Base-by-base conservation (phyloP, 2,888 invertebrate genomes). In the Sycophila texana region DNA sequence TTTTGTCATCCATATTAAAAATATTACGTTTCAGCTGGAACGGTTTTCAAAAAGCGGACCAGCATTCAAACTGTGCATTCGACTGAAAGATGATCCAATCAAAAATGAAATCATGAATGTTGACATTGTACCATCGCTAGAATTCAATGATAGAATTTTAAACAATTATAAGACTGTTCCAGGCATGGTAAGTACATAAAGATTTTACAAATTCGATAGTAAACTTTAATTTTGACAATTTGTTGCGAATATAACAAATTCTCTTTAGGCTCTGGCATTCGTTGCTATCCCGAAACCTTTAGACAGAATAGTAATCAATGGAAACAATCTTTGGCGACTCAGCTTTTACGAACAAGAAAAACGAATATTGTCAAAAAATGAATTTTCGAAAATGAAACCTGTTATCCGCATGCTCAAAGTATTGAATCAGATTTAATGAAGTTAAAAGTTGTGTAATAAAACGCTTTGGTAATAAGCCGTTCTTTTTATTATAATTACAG, bases 291-390 rank as follows among this genome's bases (percentile, higher is more conserved):
- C 92, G 93, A 0, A 92, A 93, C 84, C 86, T 85, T 0, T 12
- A 47, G 18, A 70, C 7, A 39, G 7, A 39, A 7, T 39, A 49
- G 51, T 91, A 82, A 84, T 55, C 3, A 58, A 82, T 80, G 63
- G 86, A 86, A 84, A 85, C 12, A 85, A 90, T 0, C 91, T 91
- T 83, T 93, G 93, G 93, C 89, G 93, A n/a, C 89, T 92, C 39
- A 92, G 92, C 7, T 93, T 93, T 86, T 93, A 92, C 83, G 91
- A 92, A 67, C 92, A 92, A 83, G 93, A 93, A 86, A 90, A 91
- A 30, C 91, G 91, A 58, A 85, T 93, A 80, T 90, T 93, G 18
- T 18, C 12, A 39, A 89, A 91, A 2, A 16, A 13, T 0, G 70
- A 70, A 20, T 49, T 10, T 80, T 91, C 91, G 4, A 72, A 70